Percentiles rank a stretch among this genome's conserved stretches.
phyloP scores from a whole-genome alignment of 2,797 vertebrate genomes.

The Erpetoichthys calabaricus region DNA sequence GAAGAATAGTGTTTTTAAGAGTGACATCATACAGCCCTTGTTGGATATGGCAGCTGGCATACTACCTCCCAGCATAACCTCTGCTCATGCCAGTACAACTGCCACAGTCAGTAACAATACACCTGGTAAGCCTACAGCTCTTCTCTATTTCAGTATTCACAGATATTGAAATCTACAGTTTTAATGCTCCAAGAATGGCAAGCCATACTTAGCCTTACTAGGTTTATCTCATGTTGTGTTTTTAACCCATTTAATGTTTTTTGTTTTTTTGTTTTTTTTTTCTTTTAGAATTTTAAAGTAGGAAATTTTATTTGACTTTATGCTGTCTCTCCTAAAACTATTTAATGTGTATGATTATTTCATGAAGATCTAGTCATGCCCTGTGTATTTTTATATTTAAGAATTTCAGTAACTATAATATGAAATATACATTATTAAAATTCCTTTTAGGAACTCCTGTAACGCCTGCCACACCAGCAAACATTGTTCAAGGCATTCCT shows the following conservation, averaged over 20 bases:
- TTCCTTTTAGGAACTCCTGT: constrained; percentile 72
- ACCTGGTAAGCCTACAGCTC: constrained; percentile 59
- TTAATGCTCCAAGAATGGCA: neutral
- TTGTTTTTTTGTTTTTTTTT: too few relatives aligned
- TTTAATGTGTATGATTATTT: too few relatives aligned
- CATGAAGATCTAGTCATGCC: too few relatives aligned
- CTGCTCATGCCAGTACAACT: constrained; percentile 70
- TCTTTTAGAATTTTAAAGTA: too few relatives aligned
- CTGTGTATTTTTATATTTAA: neutral
- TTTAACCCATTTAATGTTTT: too few relatives aligned
- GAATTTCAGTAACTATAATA: neutral
- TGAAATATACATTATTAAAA: too few relatives aligned
- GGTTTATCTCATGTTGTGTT: too few relatives aligned
- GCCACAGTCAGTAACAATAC: constrained; percentile 82
- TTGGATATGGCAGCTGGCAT: constrained; percentile 95
- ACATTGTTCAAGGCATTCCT: constrained; percentile 77
- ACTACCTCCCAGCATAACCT: constrained; percentile 77
- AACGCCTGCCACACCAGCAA: constrained; percentile 88
- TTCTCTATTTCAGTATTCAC: neutral
- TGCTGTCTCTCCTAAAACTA: too few relatives aligned
- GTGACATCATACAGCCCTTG: constrained; percentile 95
- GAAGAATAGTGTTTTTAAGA: constrained; percentile 96
- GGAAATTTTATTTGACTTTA: too few relatives aligned
- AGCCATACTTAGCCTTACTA: neutral
- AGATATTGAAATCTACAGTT: neutral